These are phyloP conservation scores for Drosophila neutralis DNA, from an alignment of 2,888 invertebrate species.

Conservation along the genomic window DNA sequence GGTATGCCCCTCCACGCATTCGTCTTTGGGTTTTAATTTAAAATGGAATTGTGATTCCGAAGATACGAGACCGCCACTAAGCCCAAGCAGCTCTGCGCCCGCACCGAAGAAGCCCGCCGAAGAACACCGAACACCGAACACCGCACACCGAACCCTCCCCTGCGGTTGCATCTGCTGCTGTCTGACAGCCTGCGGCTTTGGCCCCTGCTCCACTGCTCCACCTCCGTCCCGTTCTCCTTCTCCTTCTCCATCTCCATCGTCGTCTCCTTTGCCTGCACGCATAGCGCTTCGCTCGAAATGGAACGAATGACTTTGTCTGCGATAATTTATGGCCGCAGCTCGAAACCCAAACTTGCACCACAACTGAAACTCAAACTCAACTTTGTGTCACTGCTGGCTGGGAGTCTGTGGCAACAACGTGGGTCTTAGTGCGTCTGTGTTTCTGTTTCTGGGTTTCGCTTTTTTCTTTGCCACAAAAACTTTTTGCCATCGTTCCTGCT, in stretches of 20 bases:
- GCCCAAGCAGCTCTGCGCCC: conserved; percentile 18
- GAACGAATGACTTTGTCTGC: conserved; percentile 82
- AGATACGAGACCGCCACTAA: conserved; percentile 68
- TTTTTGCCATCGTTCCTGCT: conserved; percentile 54
- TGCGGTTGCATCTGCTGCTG: conserved; percentile 26
- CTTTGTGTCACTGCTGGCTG: conserved; percentile 65
- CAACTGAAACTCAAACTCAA: conserved; percentile 60
- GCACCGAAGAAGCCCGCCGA: conserved; percentile 26
- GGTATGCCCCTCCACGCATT: conserved; percentile 50
- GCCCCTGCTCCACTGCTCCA: conserved; percentile 6
- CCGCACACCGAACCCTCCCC: conserved; percentile 19
- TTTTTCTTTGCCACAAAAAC: conserved; percentile 36
- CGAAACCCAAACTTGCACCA: conserved; percentile 51
- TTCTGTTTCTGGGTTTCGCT: conserved; percentile 7
- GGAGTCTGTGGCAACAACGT: conserved; percentile 35
- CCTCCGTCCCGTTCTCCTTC: neutral
- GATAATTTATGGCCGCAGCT: conserved; percentile 77
- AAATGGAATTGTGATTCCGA: conserved; percentile 78
- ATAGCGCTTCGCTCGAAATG: conserved; percentile 71
- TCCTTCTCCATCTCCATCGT: conserved; percentile 22
- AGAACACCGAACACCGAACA: neutral
- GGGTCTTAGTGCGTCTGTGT: conserved; percentile 6
- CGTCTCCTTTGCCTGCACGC: conserved; percentile 30
- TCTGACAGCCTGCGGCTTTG: conserved; percentile 45
- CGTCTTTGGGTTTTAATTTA: conserved; percentile 70